Evolutionary conservation across 2,797 vertebrate species (phyloP).

Genomic region (Crypturellus tataupa): DNA sequence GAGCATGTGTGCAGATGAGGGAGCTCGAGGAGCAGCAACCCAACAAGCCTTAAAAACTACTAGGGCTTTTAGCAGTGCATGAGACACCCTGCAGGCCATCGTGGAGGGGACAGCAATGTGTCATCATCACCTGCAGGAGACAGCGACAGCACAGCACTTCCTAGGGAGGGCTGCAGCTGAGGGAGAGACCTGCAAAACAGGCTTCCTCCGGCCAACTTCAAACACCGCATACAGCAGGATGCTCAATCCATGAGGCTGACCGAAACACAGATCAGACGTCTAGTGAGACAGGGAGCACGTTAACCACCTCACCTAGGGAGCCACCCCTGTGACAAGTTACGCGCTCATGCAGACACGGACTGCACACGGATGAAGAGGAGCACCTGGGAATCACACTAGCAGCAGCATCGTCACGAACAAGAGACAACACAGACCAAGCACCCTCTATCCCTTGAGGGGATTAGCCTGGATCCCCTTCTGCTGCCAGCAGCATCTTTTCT

Average conservation of each 20-base stretch:
- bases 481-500: neutral
- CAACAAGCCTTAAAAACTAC: neutral
- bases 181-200: neutral
- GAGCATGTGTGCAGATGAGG: neutral
- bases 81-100: neutral
- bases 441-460: too few relatives aligned
- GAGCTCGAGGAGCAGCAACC: neutral
- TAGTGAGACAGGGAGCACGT: neutral
- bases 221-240: neutral
- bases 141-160: rapidly evolving
- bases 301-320: neutral
- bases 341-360: neutral
- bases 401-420: neutral
- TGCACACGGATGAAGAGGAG: neutral
- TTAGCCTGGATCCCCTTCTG: neutral
- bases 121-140: neutral
- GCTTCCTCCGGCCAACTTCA: neutral
- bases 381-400: neutral
- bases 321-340: neutral
- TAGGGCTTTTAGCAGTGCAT: neutral
- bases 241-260: neutral
- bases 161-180: neutral
- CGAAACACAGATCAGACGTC: neutral
- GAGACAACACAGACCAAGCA: neutral
- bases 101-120: neutral